phyloP scores from a whole-genome alignment of 2,113 vertebrate species.

The Atrichornis clamosus region DNA sequence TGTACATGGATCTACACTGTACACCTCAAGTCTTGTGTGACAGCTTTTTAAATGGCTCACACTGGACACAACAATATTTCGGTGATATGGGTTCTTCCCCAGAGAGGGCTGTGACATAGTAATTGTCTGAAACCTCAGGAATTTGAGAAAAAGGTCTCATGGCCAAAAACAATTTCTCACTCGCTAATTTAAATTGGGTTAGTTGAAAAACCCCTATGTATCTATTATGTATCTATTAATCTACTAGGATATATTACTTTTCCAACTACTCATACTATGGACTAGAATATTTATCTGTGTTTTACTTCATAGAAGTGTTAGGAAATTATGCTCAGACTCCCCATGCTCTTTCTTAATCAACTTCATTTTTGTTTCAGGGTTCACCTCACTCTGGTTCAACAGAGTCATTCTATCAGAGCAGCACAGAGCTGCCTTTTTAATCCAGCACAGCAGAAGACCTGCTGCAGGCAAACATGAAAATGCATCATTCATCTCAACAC shows the following conservation, averaged over 20 bases:
- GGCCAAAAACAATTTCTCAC: background rate
- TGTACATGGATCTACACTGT: background rate
- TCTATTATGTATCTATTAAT: background rate
- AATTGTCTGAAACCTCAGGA: background rate
- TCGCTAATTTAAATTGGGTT: background rate
- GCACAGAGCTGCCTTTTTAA: background rate
- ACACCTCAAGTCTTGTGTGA: background rate
- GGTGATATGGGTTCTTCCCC: background rate
- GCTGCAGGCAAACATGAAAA: background rate
- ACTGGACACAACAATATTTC: background rate
- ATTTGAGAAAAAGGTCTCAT: background rate
- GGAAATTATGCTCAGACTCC: background rate
- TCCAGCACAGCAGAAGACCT: background rate
- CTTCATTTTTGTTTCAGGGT: background rate
- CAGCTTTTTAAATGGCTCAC: background rate
- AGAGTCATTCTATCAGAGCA: background rate
- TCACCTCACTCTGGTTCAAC: background rate
- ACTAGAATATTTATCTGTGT: background rate
- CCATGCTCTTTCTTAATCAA: background rate
- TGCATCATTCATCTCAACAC: background rate
- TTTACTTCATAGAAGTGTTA: background rate
- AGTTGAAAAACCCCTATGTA: background rate
- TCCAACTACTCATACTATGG: background rate
- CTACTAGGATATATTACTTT: background rate
- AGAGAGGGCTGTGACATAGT: background rate